Evolutionary conservation across 2,797 vertebrate species (phyloP).

Genomic region (Molossus alvarezi): DNA sequence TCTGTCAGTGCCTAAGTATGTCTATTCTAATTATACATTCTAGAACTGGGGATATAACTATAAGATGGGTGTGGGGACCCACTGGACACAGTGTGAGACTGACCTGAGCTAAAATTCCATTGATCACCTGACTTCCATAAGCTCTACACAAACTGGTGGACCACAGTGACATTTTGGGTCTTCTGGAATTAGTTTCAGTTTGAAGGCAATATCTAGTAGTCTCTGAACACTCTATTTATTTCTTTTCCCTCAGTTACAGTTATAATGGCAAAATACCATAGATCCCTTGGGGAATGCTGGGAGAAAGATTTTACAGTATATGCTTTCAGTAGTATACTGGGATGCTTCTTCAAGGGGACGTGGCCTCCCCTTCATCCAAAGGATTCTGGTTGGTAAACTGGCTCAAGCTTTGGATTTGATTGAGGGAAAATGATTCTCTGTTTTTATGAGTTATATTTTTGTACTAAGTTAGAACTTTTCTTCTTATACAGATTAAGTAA

Average conservation of each 20-base stretch:
- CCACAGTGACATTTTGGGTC: neutral
- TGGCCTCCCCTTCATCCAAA: neutral
- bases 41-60: neutral
- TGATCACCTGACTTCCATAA: neutral
- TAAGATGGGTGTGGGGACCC: neutral
- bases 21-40: neutral
- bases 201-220: neutral
- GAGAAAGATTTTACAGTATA: neutral
- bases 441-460: too few relatives aligned
- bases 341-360: neutral
- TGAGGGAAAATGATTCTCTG: too few relatives aligned
- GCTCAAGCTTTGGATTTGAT: too few relatives aligned
- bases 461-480: neutral
- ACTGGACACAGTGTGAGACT: neutral
- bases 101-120: neutral
- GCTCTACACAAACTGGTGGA: neutral
- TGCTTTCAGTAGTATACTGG: neutral
- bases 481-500: too few relatives aligned
- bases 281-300: neutral
- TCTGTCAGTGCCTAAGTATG: neutral
- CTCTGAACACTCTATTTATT: neutral
- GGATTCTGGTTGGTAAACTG: neutral
- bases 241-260: neutral
- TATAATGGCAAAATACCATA: neutral
- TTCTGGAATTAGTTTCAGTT: neutral